phyloP scores from a whole-genome alignment of 2,113 vertebrate genomes.

The Butorides virescens region DNA sequence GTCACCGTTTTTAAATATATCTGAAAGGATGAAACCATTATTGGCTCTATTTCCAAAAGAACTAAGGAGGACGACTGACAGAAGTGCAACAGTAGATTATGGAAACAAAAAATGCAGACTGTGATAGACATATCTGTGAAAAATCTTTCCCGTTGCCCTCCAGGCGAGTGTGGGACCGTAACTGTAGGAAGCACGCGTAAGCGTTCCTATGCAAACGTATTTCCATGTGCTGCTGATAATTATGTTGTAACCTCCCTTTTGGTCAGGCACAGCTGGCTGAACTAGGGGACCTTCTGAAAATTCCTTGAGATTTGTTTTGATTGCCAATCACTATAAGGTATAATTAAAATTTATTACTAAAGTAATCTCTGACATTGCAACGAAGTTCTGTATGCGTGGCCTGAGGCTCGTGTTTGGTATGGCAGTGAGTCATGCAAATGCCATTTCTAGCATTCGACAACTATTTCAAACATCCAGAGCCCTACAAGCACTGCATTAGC shows the following conservation, averaged over 20 bases:
- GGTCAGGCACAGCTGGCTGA: background rate
- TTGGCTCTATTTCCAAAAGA: background rate
- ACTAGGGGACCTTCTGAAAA: background rate
- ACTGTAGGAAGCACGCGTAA: background rate
- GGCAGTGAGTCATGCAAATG: constrained; percentile 8
- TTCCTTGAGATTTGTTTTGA: background rate
- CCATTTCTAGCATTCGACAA: constrained; percentile 26
- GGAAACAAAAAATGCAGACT: background rate
- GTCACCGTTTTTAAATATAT: background rate
- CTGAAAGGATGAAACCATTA: background rate
- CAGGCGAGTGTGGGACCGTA: background rate
- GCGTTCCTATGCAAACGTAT: background rate
- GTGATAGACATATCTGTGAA: background rate
- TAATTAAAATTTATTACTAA: background rate
- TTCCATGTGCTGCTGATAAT: background rate
- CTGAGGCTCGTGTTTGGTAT: background rate
- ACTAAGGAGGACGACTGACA: background rate
- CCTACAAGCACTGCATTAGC: background rate
- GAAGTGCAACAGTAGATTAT: background rate
- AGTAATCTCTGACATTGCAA: background rate
- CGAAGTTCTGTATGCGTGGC: background rate
- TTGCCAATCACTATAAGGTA: background rate
- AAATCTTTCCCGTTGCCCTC: background rate
- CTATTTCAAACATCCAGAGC: constrained; percentile 4
- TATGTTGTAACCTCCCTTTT: background rate